Base-by-base conservation (phyloP, 2,797 vertebrate genomes). In the Tokudaia tokunoshimensis region DNA sequence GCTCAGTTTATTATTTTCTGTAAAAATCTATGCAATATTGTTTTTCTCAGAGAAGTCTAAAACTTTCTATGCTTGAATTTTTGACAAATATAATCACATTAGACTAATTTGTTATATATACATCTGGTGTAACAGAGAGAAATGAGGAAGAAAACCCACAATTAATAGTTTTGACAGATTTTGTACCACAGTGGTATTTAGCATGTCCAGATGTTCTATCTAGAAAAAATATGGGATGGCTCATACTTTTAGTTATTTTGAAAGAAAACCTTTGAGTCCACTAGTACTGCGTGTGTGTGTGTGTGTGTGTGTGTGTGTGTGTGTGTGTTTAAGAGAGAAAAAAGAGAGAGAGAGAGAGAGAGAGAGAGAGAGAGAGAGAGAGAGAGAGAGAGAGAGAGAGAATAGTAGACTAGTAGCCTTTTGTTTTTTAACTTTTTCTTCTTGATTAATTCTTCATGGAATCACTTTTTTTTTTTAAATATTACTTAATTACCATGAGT, bases 81-180 rank as follows among this genome's bases (percentile, higher is more conserved):
- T 95, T 37, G 91, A 15, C 44, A 94, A 0, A 84, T 95, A 93
- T 96, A 89, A 78, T 10, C 0, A 0, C 19, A 84, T 94, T 83
- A 96, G 74, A 87, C 22, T 78, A 24, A n/a, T 96, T 97, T 94
- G 37, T 86, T 86, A 92, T 74, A 93, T 86, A 92, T 74, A 93
- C n/a, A 55, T 95, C 92, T 97, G 20, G 79, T 92, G 12, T 34
- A 91, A 76, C 52, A 37, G 26, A 96, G 37, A 63, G 34, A 98
- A 87, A 90, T 61, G 47, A 79, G 12, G 22, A 94, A 89, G 78
- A 95, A 93, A 91, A 90, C 67, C 92, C 26, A 82, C 0, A 95
- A 47, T 91, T 94, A 96, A 80, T 47, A 92, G 78, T 85, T 97
- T 96, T 90, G 78, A 94, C 41, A 96, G 52, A 34, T 97, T 97